Evolutionary conservation across 2,797 vertebrate genomes (phyloP).

Genomic region (Eospalax fontanierii): DNA sequence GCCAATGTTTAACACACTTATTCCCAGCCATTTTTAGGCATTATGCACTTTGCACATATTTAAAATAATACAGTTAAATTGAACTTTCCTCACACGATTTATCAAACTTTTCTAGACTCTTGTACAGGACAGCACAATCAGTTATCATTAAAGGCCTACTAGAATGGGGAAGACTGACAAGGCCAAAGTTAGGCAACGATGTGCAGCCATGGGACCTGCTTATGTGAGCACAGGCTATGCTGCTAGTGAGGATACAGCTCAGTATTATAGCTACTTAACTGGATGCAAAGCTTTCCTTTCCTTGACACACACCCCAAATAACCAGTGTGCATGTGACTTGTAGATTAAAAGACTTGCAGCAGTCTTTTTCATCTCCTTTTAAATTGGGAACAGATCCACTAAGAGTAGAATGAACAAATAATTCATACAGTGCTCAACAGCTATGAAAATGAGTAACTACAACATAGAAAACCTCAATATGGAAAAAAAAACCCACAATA

Average conservation of each 20-base stretch:
- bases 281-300: not conserved
- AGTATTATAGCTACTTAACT: no score
- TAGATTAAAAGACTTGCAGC: not conserved
- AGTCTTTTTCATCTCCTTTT: not conserved
- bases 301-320: not conserved
- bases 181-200: not conserved
- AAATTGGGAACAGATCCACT: not conserved
- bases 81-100: not conserved
- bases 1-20: no score
- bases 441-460: not conserved
- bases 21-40: no score
- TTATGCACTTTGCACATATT: not conserved
- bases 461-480: not conserved
- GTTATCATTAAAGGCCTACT: not conserved
- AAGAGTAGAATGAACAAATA: not conserved
- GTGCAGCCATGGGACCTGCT: not conserved
- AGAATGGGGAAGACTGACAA: not conserved
- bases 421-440: not conserved
- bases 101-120: not conserved
- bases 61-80: conserved; percentile 11
- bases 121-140: not conserved
- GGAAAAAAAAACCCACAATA: no score
- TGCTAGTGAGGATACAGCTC: not conserved
- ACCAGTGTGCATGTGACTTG: not conserved
- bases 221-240: not conserved